Conservation (phyloP, 2,888 invertebrate species). For the Baronia brevicornis region DNA sequence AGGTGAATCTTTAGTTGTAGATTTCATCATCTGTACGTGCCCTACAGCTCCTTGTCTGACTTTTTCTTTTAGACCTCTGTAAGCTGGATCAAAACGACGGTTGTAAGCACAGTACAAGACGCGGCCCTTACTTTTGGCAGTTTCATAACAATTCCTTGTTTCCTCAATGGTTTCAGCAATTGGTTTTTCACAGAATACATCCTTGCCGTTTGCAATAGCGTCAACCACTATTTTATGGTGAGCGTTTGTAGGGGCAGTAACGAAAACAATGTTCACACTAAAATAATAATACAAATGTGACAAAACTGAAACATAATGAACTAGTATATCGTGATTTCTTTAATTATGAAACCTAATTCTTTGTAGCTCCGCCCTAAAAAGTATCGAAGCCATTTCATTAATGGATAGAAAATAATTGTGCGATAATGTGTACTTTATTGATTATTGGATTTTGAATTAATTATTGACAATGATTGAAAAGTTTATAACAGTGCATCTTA, state of each 20-base stretch:
- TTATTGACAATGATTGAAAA: constrained; percentile 13
- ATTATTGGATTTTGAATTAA: constrained; percentile 40
- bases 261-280: constrained; percentile 69
- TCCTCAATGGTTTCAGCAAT: constrained; percentile 73
- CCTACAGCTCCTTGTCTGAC: constrained; percentile 77
- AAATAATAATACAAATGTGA: constrained; percentile 3
- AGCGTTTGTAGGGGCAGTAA: constrained; percentile 76
- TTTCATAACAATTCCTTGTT: constrained; percentile 74
- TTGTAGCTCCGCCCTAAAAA: too few relatives aligned
- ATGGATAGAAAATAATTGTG: constrained; percentile 2
- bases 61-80: constrained; percentile 59
- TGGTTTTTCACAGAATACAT: constrained; percentile 83
- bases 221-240: constrained; percentile 74
- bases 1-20: constrained; percentile 79
- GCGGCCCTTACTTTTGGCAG: constrained; percentile 69
- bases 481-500: constrained; percentile 45
- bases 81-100: constrained; percentile 80
- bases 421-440: constrained; percentile 1
- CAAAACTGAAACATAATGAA: too few relatives aligned
- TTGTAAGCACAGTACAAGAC: constrained; percentile 80
- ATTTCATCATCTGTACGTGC: constrained; percentile 77
- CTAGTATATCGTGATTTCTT: too few relatives aligned
- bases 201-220: constrained; percentile 73
- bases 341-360: too few relatives aligned
- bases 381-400: not conserved